Evolutionary conservation across 2,888 invertebrate genomes (phyloP), one percentile per base, ranked within the genome.

Genomic region (Sylvicola cinctus): DNA sequence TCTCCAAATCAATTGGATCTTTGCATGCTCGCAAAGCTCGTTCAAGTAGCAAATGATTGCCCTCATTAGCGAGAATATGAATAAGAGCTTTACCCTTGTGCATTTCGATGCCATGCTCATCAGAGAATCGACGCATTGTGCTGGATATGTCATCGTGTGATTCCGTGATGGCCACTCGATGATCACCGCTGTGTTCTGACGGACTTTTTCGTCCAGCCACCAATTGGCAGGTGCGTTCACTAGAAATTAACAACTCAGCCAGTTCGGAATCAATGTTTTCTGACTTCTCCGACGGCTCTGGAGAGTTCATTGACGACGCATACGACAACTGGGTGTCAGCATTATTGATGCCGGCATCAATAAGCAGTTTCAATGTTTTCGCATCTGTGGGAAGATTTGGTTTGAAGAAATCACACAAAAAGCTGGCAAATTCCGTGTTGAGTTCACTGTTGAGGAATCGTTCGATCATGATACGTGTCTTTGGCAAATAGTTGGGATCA

Each of bases 21-120:
- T 59, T 59, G 38, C 67, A 67, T 32, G 68, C 72, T 49, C 76
- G 69, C 16, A 77, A 49, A 2, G 75, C 62, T 16, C 69, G 59
- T 38, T 68, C 64, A 12, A 81, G 56, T 1, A 76, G 55, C 31
- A 70, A 68, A 25, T 74, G 70, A 42, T 80, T 77, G 1, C 80
- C 83, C 47, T 71, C 74, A 36, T 76, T 70, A 6, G 80, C 75
- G 20, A 84, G 61, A 33, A 75, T 77, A 50, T 81, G 80, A 17
- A 85, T 66, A 2, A 75, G 60, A 1, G 76, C 75, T 27, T 80
- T 70, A 34, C 74, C 73, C 39, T 59, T 59, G 39, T 58, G 57
- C 36, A 59, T 46, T 41, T 54, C 65, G 27, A 57, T 51, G 28
- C 54, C 51, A 44, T 57, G 55, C 6, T 52, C 51, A 35, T 58